phyloP scores from a whole-genome alignment of 2,797 vertebrate species.

The Hydrocynus forskahlii region DNA sequence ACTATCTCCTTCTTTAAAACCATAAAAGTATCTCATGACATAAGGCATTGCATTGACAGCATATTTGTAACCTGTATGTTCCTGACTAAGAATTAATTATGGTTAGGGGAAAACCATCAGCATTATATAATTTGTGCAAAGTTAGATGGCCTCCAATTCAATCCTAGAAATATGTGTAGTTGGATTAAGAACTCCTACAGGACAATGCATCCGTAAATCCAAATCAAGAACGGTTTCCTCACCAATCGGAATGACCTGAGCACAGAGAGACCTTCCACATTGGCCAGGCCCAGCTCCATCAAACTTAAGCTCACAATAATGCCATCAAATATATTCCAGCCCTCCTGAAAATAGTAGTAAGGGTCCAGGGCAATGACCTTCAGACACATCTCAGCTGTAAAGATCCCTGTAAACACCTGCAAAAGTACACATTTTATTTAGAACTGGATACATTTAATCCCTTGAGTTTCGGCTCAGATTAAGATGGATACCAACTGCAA shows the following conservation, averaged over 20 bases:
- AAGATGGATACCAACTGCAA: no score
- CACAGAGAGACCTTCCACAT: slow-evolving; percentile 94
- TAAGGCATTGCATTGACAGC: no score
- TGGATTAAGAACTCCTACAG: neutral
- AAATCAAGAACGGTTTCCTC: slow-evolving; percentile 62
- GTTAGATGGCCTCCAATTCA: neutral
- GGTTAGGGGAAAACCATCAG: neutral
- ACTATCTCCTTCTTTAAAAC: no score
- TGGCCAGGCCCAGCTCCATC: slow-evolving; percentile 93
- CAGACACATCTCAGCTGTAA: slow-evolving; percentile 97
- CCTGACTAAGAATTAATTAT: no score
- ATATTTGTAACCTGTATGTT: no score
- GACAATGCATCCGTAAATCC: no score
- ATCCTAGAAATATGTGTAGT: neutral
- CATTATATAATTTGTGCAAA: neutral
- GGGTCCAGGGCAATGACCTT: slow-evolving; percentile 95
- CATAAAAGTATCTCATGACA: no score
- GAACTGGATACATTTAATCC: neutral
- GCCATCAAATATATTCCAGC: slow-evolving; percentile 98
- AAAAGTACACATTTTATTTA: neutral
- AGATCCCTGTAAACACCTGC: slow-evolving; percentile 97
- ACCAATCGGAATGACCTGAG: slow-evolving; percentile 97
- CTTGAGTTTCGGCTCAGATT: neutral
- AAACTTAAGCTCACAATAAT: slow-evolving; percentile 97
- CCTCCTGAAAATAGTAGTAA: slow-evolving; percentile 97